Conservation (phyloP, 2,888 invertebrate species). For the Zygothrica quintamaculata region DNA sequence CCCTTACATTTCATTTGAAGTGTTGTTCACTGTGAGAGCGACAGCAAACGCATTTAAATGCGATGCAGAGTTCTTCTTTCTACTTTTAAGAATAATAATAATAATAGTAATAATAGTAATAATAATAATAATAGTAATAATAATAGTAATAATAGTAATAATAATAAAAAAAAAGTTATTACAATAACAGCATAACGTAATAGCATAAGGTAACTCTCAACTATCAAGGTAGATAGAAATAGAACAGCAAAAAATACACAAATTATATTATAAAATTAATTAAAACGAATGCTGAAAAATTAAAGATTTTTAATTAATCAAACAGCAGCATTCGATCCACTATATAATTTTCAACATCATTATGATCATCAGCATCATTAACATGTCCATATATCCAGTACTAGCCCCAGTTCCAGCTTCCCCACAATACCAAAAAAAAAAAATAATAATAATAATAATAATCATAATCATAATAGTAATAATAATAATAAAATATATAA, state of each 20-base stretch:
- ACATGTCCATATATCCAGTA: constrained; percentile 6
- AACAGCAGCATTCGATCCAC: background rate
- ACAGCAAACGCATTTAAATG: constrained; percentile 37
- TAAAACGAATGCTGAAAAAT: constrained; percentile 74
- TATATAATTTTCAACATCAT: background rate
- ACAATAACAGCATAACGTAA: constrained; percentile 77
- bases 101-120: no score
- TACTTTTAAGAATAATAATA: constrained; percentile 72
- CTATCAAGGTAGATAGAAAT: constrained; percentile 76
- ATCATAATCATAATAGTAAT: no score
- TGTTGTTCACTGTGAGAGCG: constrained; percentile 32
- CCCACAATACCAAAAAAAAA: no score
- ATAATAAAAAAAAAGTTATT: constrained; percentile 74
- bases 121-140: no score
- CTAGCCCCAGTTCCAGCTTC: constrained; percentile 12
- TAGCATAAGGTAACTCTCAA: constrained; percentile 75
- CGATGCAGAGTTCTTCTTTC: constrained; percentile 56
- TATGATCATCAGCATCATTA: background rate
- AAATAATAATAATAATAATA: no score
- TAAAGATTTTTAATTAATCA: no score
- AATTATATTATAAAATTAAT: constrained; percentile 75
- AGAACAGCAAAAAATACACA: constrained; percentile 74
- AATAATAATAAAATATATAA: no score
- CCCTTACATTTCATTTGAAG: constrained; percentile 34
- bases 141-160: constrained; percentile 69